phyloP scores from a whole-genome alignment of 2,888 invertebrate genomes.

The Penaeus monodon region DNA sequence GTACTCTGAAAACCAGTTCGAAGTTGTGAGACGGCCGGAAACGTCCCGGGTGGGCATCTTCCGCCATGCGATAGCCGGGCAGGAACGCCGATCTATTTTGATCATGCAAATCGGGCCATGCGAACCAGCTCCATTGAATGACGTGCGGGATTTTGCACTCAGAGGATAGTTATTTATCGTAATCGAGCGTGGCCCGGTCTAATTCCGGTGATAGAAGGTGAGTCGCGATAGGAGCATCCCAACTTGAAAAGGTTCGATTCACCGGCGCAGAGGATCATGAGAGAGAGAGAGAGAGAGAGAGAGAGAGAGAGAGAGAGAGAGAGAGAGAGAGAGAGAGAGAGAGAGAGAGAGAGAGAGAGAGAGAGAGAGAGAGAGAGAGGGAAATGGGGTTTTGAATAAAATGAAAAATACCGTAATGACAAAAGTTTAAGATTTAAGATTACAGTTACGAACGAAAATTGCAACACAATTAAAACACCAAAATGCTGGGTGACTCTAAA shows the following conservation, averaged over 20 bases:
- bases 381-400: no score
- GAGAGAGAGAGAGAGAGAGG: no score
- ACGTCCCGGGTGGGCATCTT: neutral
- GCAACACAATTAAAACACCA: no score
- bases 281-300: neutral
- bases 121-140: neutral
- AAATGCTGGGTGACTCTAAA: no score
- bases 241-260: slow-evolving; percentile 52
- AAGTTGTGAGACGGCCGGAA: neutral
- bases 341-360: no score
- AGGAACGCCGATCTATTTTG: neutral
- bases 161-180: neutral
- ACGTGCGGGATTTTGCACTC: neutral
- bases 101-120: neutral
- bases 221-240: slow-evolving; percentile 47
- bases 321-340: neutral
- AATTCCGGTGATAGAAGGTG: slow-evolving; percentile 35
- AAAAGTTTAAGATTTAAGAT: no score
- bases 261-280: slow-evolving; percentile 16
- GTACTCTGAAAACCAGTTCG: slow-evolving; percentile 34
- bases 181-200: neutral
- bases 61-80: neutral
- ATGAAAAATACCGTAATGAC: no score
- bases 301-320: neutral
- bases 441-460: no score